These are phyloP conservation scores for Hirtodrosophila trivittata DNA, from an alignment of 2,888 invertebrate genomes.

Conservation along the genomic window DNA sequence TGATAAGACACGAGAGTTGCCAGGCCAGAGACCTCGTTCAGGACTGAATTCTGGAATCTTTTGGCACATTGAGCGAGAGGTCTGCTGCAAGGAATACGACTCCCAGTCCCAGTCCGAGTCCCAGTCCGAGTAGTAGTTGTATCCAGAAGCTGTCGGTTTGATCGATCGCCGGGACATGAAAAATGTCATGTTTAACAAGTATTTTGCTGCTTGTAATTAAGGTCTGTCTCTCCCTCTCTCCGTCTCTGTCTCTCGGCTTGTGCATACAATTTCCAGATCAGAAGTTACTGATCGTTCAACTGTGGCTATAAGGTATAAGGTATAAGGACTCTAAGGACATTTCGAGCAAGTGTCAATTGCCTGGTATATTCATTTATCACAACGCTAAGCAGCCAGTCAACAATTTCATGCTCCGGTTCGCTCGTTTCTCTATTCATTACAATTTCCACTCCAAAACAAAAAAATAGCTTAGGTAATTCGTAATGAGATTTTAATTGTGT, in stretches of 20 bases:
- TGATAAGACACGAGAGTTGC: slow-evolving; percentile 79
- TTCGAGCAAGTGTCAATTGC: slow-evolving; percentile 12
- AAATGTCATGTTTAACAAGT: slow-evolving; percentile 82
- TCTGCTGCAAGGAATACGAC: slow-evolving; percentile 6
- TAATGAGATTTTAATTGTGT: slow-evolving; percentile 70
- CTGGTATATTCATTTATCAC: slow-evolving; percentile 62
- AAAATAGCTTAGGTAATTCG: too few species aligned
- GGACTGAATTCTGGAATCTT: slow-evolving; percentile 47
- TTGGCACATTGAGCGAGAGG: slow-evolving; percentile 53
- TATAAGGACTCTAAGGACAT: too few species aligned
- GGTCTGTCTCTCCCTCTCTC: slow-evolving; percentile 14
- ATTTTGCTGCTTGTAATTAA: slow-evolving; percentile 78
- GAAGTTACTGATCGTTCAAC: slow-evolving; percentile 26
- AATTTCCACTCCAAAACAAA: slow-evolving; percentile 1
- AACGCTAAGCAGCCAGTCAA: slow-evolving; percentile 24
- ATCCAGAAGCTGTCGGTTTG: slow-evolving; percentile 77
- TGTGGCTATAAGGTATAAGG: too few species aligned
- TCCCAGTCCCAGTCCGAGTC: too few species aligned
- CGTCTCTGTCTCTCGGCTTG: too few species aligned
- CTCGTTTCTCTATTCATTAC: slow-evolving; percentile 18
- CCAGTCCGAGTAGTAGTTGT: background rate
- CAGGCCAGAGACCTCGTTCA: slow-evolving; percentile 20
- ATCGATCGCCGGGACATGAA: slow-evolving; percentile 81
- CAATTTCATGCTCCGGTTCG: slow-evolving; percentile 49
- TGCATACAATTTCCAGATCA: slow-evolving; percentile 23